Evolutionary conservation across 2,113 vertebrate species (phyloP).

Genomic region (Varanus komodoensis): DNA sequence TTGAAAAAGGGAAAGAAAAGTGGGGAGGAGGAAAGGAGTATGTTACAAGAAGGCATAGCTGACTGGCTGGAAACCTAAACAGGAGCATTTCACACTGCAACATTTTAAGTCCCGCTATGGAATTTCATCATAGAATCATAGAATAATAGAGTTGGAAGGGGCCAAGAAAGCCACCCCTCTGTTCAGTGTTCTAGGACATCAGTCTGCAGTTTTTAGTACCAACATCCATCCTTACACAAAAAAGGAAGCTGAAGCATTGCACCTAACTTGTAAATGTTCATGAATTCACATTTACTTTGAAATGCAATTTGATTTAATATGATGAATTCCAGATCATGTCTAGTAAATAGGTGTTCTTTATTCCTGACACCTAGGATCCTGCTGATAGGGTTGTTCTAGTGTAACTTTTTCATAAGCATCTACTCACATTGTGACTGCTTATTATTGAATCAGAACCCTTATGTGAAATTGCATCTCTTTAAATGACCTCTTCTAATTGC

Average conservation of each 20-base stretch:
- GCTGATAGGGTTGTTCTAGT: background rate
- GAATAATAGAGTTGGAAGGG: no score
- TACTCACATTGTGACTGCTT: background rate
- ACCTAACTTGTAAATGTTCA: background rate
- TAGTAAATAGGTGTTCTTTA: background rate
- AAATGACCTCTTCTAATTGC: background rate
- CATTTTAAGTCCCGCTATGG: no score
- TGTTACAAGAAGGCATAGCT: no score
- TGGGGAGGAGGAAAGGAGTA: no score
- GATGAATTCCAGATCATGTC: background rate
- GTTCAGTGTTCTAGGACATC: no score
- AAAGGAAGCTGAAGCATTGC: background rate
- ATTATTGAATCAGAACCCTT: background rate
- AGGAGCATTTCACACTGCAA: no score
- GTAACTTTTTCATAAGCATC: background rate
- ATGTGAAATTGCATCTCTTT: background rate
- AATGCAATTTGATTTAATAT: background rate
- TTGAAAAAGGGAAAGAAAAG: background rate
- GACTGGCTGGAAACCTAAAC: no score
- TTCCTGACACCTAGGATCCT: background rate
- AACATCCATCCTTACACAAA: background rate
- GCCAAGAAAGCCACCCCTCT: no score
- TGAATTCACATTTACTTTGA: background rate
- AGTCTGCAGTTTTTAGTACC: background rate
- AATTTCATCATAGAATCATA: background rate